Conservation (phyloP, 2,888 invertebrate species). For the Drosophila buzzatii region DNA sequence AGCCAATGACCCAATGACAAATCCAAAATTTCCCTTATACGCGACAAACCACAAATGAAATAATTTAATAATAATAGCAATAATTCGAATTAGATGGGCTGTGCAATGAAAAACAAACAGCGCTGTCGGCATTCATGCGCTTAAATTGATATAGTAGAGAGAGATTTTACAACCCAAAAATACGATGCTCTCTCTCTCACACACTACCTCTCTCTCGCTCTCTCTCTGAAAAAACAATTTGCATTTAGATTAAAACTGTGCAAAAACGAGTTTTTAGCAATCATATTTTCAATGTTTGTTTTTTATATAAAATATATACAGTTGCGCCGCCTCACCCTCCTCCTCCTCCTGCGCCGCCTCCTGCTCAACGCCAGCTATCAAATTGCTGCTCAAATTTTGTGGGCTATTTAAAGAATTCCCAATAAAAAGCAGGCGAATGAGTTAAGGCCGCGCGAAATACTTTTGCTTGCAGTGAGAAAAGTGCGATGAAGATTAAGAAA, state of each 20-base stretch:
- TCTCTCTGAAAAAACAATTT: neutral
- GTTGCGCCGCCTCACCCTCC: neutral
- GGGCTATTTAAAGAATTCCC: neutral
- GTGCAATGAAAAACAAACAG: conserved; percentile 1
- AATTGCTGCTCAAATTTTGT: neutral
- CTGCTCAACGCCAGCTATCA: neutral
- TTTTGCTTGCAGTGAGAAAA: conserved; percentile 4
- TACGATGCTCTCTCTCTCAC: neutral
- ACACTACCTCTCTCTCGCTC: too few species aligned
- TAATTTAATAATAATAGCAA: conserved; percentile 26
- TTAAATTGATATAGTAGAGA: conserved; percentile 5
- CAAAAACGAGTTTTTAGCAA: neutral
- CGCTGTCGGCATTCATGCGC: neutral
- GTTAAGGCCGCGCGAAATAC: conserved; percentile 10
- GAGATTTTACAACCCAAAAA: conserved; percentile 3
- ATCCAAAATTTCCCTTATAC: conserved; percentile 7
- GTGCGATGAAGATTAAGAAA: conserved; percentile 16
- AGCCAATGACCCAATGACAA: conserved; percentile 26
- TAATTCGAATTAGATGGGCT: conserved; percentile 16
- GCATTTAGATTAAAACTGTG: conserved; percentile 10
- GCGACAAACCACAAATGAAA: neutral
- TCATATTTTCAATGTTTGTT: neutral
- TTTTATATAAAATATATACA: neutral
- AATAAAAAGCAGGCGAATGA: neutral
- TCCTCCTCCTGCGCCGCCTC: too few species aligned